Evolutionary conservation across 2,797 vertebrate species (phyloP).

Genomic region (Notamacropus eugenii): DNA sequence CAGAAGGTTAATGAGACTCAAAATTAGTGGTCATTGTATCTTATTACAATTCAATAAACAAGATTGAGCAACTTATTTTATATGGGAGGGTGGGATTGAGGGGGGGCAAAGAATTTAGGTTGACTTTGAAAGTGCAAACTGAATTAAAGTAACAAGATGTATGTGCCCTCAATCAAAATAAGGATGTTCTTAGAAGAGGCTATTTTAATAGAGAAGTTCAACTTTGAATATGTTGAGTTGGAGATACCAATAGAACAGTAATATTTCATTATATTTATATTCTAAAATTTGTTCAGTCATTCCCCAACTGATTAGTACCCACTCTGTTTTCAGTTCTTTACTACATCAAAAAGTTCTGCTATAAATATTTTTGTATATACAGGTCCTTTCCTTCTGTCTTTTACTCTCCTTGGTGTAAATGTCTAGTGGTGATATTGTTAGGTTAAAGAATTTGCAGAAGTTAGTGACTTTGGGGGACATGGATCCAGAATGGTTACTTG

Average conservation of each 20-base stretch:
- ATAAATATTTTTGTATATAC: neutral
- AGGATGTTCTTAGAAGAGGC: neutral
- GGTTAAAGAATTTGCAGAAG: neutral
- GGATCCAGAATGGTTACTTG: neutral
- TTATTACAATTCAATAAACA: neutral
- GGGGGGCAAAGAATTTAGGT: neutral
- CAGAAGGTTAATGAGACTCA: neutral
- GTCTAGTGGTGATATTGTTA: neutral
- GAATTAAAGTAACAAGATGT: neutral
- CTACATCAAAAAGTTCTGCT: neutral
- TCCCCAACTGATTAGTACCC: neutral
- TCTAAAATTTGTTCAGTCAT: neutral
- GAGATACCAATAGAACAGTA: neutral
- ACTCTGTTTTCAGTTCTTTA: neutral
- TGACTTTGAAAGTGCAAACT: neutral
- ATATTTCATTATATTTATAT: neutral
- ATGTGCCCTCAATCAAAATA: neutral
- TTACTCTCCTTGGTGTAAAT: neutral
- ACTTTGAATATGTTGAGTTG: neutral
- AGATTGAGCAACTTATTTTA: neutral
- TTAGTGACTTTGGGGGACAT: neutral
- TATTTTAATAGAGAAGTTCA: neutral
- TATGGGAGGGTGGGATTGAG: neutral
- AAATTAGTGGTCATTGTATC: neutral
- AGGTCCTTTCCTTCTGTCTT: neutral